Evolutionary conservation across 2,888 invertebrate genomes (phyloP), one percentile per base, ranked within the genome.

Genomic region (Anoplius nigerrimus): DNA sequence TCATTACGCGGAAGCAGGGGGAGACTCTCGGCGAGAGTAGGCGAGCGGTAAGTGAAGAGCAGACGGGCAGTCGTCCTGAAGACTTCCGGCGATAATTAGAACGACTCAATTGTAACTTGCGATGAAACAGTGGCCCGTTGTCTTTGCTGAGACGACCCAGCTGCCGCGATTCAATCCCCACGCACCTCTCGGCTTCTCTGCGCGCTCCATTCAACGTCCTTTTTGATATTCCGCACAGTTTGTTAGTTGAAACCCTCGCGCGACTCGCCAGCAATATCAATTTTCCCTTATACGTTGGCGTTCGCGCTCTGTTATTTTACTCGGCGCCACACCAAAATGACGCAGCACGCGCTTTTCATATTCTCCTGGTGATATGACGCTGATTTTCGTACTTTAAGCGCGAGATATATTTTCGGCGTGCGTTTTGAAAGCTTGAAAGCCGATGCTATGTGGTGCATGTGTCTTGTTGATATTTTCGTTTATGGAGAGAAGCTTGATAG

Each of bases 81-180:
- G 58, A 72, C 71, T 81, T 75, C 77, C 76, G 75, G 52, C 66
- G 72, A 79, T 81, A 80, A 80, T 81, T 75, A 81, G 70, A 69
- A 74, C 69, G 70, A 71, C 63, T 68, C 76, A 76, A 81, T 77
- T 79, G 75, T 77, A 70, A 74, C 76, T 71, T 61, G 68, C 65
- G 76, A 79, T 75, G 71, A 72, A 72, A 78, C 71, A 72, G 46
- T 69, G 66, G 68, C 55, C 11, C 34, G 15, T 46, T 51, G 53
- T 43, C 34, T 48, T 43, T 56, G 34, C 27, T 57, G 45, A 57
- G 48, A 16, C 62, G 46, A 18, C 61, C 52, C 48, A 56, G 34
- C 53, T 46, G 18, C 59, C 43, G 64, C 62, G 57, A 59, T 52
- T 24, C 53, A 34, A 56, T 64, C 53, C 24, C 22, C 46, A 48